Base-by-base conservation (phyloP, 2,888 invertebrate genomes). In the Netelia melanura region DNA sequence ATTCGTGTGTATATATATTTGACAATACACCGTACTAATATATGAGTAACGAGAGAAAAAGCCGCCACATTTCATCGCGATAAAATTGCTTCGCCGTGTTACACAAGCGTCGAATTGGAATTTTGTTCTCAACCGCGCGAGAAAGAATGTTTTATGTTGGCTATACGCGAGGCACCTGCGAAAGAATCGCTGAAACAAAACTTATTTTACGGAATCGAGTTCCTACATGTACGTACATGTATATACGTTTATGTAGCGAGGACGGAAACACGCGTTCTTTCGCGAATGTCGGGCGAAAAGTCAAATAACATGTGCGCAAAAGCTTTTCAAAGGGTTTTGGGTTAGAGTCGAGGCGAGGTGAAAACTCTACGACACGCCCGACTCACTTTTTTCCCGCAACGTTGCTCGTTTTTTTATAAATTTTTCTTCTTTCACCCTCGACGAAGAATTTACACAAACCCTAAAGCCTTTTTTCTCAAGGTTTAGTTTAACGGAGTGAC, bases 121-220 rank as follows among this genome's bases (percentile, higher is more conserved):
- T 67, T 52, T 70, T 82, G 71, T 58, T 61, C 71, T 71, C 21
- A 14, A 71, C 21, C 30, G 48, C 43, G 56, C 64, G 56, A 54
- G 80, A 17, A 21, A 65, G 65, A 48, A 58, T 30, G 80, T 65
- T 72, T 78, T 78, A 54, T 56, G 75, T 74, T 52, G 62, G 54
- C 52, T 62, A n/a, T 43, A 67, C 68, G 75, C 75, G 30, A 54
- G 68, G 75, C 65, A 30, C 38, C 43, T 44, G 71, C 30, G 21
- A 71, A 72, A 71, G 77, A 77, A 77, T 82, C 61, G 82, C 71
- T 65, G 71, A 72, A 82, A 67, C 76, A 82, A 81, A 68, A 52
- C 77, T 77, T 82, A 77, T 77, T 77, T 44, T 62, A 43, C 68
- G 30, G 23, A 48, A 56, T 58, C 17, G 25, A 64, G 30, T 52